Percentiles rank a stretch among this genome's conserved stretches.
phyloP scores from a whole-genome alignment of 2,113 vertebrate genomes.

The Engystomops pustulosus region DNA sequence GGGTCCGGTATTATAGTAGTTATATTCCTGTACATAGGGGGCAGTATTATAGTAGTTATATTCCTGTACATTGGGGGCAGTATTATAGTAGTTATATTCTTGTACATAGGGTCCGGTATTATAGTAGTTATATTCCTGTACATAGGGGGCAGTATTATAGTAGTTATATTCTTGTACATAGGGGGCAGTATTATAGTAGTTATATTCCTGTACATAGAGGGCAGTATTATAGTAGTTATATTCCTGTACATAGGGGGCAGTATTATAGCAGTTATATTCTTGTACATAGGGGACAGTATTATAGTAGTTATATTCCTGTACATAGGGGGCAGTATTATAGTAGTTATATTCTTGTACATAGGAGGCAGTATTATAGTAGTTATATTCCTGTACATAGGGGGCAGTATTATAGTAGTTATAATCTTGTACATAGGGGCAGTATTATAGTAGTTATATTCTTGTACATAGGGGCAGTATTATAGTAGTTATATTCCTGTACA shows the following conservation, averaged over 20 bases:
- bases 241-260: neutral
- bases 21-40: slow-evolving; percentile 5
- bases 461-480: neutral
- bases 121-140: slow-evolving; percentile 17
- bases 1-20: slow-evolving; percentile 13
- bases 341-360: slow-evolving; percentile 8
- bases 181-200: slow-evolving; percentile 12
- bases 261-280: no score
- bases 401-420: slow-evolving; percentile 13
- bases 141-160: neutral
- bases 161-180: slow-evolving; percentile 5
- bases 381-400: slow-evolving; percentile 9
- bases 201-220: neutral
- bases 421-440: neutral
- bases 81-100: slow-evolving; percentile 12
- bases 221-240: slow-evolving; percentile 20
- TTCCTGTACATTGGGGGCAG: neutral
- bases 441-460: slow-evolving; percentile 18
- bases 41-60: slow-evolving; percentile 20
- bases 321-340: slow-evolving; percentile 17
- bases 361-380: slow-evolving; percentile 5
- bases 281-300: neutral
- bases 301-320: slow-evolving; percentile 1
- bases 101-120: neutral
- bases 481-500: neutral